Percentiles rank a stretch among this genome's conserved stretches.
These are phyloP conservation scores for Choristoneura rosaceana DNA, from an alignment of 2,888 invertebrate genomes.

Conservation along the genomic window DNA sequence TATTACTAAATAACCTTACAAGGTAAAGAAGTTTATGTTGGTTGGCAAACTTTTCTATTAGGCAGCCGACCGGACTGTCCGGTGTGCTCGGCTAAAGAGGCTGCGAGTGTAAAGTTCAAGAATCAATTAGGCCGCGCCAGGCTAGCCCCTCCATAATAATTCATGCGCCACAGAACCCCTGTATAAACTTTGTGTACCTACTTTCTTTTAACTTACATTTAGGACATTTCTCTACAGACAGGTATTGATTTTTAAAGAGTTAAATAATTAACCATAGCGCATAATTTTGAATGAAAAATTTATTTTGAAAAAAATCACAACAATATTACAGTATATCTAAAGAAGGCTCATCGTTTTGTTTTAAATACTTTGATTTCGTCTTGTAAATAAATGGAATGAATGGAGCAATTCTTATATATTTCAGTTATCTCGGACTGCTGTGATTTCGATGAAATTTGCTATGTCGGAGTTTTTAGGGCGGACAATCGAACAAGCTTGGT, in stretches of 20 bases:
- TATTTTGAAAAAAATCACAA: no score
- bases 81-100: conserved; percentile 28
- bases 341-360: no score
- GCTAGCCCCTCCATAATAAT: conserved; percentile 60
- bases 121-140: conserved; percentile 67
- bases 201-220: conserved; percentile 11
- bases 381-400: no score
- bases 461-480: no score
- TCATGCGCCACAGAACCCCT: conserved; percentile 56
- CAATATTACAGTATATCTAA: no score
- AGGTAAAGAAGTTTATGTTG: conserved; percentile 29
- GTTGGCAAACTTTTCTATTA: conserved; percentile 38
- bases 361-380: no score
- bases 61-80: conserved; percentile 24
- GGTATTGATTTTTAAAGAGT: neutral
- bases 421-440: no score
- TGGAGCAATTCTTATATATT: no score
- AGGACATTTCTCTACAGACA: neutral
- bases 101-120: conserved; percentile 51
- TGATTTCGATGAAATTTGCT: no score
- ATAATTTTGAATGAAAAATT: neutral
- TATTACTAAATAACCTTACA: conserved; percentile 26
- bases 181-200: conserved; percentile 53
- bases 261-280: neutral
- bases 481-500: no score